phyloP scores from a whole-genome alignment of 2,888 invertebrate species.

The Ctenicera cuprea region DNA sequence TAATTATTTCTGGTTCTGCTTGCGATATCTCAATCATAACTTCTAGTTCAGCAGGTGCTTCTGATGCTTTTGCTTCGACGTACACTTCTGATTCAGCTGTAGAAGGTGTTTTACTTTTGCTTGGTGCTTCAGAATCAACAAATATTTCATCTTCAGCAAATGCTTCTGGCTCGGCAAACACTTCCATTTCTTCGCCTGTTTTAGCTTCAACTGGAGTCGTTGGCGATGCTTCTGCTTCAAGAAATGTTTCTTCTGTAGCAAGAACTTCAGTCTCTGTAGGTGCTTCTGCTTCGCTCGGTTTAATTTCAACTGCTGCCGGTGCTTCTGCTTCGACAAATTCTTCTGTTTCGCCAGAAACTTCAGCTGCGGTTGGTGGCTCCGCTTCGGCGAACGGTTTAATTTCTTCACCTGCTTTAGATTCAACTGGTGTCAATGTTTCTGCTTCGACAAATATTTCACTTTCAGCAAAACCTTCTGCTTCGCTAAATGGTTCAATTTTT shows the following conservation, averaged over 20 bases:
- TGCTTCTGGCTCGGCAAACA: neutral
- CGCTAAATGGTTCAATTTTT: neutral
- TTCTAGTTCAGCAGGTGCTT: neutral
- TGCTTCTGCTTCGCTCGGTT: constrained; percentile 13
- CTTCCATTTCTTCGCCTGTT: neutral
- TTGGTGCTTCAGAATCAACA: neutral
- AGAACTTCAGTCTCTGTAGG: constrained; percentile 22
- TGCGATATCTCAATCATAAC: neutral
- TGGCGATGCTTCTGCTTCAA: neutral
- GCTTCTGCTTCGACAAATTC: neutral
- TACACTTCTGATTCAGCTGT: neutral
- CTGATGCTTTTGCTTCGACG: neutral
- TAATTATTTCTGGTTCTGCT: neutral
- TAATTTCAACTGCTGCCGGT: constrained; percentile 10
- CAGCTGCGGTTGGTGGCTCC: neutral
- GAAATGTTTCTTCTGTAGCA: constrained; percentile 10
- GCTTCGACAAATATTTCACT: neutral
- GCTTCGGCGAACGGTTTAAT: neutral
- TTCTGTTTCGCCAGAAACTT: constrained; percentile 7
- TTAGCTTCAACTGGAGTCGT: neutral
- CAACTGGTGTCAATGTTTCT: neutral
- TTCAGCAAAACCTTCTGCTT: neutral
- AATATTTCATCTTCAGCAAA: neutral
- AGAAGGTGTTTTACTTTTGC: neutral
- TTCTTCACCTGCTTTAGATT: neutral